Evolutionary conservation across 2,113 vertebrate species (phyloP).

Genomic region (Poecilia latipinna): DNA sequence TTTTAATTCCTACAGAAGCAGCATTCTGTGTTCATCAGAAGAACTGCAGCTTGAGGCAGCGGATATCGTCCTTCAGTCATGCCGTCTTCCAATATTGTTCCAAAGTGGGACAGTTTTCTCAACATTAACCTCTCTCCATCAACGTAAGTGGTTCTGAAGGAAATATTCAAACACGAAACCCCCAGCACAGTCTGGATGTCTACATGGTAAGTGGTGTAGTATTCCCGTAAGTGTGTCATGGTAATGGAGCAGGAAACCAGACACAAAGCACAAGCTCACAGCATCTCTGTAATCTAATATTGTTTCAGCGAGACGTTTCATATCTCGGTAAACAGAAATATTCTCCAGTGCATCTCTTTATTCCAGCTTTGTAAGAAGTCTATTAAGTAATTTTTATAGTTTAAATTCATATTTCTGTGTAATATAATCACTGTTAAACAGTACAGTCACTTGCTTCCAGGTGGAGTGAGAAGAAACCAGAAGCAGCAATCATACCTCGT

Average conservation of each 20-base stretch:
- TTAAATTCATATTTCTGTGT: slow-evolving; percentile 38
- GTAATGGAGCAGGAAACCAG: slow-evolving; percentile 40
- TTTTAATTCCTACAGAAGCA: neutral
- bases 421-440: slow-evolving; percentile 24
- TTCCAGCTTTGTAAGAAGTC: slow-evolving; percentile 52
- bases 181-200: slow-evolving; percentile 33
- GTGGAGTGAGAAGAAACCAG: slow-evolving; percentile 36
- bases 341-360: slow-evolving; percentile 68
- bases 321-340: slow-evolving; percentile 48
- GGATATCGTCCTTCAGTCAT: slow-evolving; percentile 11
- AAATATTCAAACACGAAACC: slow-evolving; percentile 21
- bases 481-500: slow-evolving; percentile 31
- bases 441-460: slow-evolving; percentile 21
- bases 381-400: slow-evolving; percentile 27
- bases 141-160: slow-evolving; percentile 12
- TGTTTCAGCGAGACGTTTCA: slow-evolving; percentile 35
- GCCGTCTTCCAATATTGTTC: slow-evolving; percentile 20
- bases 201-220: slow-evolving; percentile 42
- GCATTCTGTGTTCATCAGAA: slow-evolving; percentile 17
- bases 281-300: slow-evolving; percentile 37
- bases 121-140: slow-evolving; percentile 10
- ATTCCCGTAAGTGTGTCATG: slow-evolving; percentile 40
- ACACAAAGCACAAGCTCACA: slow-evolving; percentile 36
- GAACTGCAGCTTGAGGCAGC: slow-evolving; percentile 22
- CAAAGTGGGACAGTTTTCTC: slow-evolving; percentile 4